These are phyloP conservation scores for Uropetala carovei DNA, from an alignment of 2,888 invertebrate genomes.

Conservation along the genomic window DNA sequence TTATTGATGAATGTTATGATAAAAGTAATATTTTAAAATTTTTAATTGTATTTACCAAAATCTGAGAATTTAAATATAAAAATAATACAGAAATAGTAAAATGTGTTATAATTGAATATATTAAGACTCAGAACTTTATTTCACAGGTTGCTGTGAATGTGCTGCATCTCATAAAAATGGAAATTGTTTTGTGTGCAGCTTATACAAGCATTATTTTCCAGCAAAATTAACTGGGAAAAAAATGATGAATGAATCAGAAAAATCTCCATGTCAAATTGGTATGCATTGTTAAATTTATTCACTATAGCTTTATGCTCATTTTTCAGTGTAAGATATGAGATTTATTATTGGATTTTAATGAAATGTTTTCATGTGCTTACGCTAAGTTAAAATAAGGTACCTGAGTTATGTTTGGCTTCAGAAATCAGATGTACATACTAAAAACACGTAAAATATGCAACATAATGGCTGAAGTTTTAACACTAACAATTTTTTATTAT, in stretches of 20 bases:
- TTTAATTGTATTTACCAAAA: background rate
- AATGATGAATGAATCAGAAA: background rate
- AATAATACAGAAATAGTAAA: background rate
- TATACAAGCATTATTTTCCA: slow-evolving; percentile 46
- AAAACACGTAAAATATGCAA: too few relatives aligned
- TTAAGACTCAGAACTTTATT: background rate
- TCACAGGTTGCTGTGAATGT: slow-evolving; percentile 7
- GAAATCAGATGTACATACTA: too few relatives aligned
- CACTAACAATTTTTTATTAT: too few relatives aligned
- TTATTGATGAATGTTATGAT: too few relatives aligned
- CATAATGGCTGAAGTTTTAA: too few relatives aligned
- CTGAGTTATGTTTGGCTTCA: too few relatives aligned
- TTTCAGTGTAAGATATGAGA: too few relatives aligned
- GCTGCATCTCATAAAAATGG: background rate
- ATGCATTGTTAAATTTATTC: background rate
- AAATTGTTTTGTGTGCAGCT: slow-evolving; percentile 25
- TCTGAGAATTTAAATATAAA: background rate
- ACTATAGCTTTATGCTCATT: too few relatives aligned
- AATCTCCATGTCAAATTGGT: background rate
- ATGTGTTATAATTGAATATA: background rate
- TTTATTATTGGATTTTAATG: too few relatives aligned
- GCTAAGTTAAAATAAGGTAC: too few relatives aligned
- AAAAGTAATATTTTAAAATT: background rate
- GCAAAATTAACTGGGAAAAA: background rate
- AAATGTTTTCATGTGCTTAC: too few relatives aligned